Evolutionary conservation across 1,140 invertebrate genomes (phyloP).

Genomic region (Artemia franciscana): DNA sequence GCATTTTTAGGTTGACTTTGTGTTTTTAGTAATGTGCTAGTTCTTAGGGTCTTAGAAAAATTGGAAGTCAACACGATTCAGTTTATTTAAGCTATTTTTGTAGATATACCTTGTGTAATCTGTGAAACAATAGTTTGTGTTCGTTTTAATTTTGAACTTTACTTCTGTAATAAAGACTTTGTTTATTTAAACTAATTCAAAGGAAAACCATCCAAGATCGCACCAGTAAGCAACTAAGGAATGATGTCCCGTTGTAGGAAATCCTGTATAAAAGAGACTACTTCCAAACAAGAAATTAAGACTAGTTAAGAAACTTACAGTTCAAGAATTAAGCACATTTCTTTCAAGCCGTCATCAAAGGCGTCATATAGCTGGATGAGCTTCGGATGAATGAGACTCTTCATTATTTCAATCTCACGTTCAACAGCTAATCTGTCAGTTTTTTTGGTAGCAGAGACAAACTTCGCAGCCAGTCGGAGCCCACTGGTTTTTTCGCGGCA

Average conservation of each 20-base stretch:
- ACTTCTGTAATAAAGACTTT: too few species aligned
- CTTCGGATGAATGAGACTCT: conserved; percentile 66
- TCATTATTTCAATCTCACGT: conserved; percentile 90
- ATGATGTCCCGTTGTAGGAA: conserved; percentile 2
- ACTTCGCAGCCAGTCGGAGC: conserved; percentile 69
- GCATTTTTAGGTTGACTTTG: too few species aligned
- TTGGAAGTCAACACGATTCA: too few species aligned
- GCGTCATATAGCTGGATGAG: conserved; percentile 90
- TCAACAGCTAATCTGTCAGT: conserved; percentile 77
- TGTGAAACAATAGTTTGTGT: too few species aligned
- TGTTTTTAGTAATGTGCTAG: too few species aligned
- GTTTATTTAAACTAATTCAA: too few species aligned
- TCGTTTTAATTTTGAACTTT: too few species aligned
- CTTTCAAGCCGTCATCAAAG: conserved; percentile 53
- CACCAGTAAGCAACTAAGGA: neutral
- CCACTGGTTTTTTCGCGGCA: conserved; percentile 61
- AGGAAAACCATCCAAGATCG: too few species aligned
- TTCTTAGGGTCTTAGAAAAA: too few species aligned
- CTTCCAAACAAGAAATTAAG: neutral
- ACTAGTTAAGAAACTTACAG: conserved; percentile 44
- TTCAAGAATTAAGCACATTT: conserved; percentile 84
- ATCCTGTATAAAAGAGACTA: conserved; percentile 7
- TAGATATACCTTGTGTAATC: too few species aligned
- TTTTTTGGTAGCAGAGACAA: conserved; percentile 54
- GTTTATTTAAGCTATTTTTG: too few species aligned